A percentile compares a stretch with the other conserved stretches of the same genome.
phyloP scores from a whole-genome alignment of 2,888 invertebrate genomes.

The Apamea sordens region DNA sequence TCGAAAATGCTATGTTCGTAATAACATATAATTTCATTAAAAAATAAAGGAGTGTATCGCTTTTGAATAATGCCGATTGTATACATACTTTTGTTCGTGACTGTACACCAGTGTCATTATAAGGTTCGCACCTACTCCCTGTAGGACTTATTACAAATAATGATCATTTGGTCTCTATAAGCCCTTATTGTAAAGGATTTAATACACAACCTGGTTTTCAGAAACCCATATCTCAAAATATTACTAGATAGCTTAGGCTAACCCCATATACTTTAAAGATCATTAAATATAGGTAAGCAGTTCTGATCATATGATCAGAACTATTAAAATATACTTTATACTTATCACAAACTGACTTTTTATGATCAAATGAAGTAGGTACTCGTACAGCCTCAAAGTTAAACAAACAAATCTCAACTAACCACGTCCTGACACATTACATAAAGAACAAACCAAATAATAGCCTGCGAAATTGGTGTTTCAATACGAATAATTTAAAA shows the following conservation, averaged over 20 bases:
- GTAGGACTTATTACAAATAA: background rate
- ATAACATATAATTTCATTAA: no score
- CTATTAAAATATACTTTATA: background rate
- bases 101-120: background rate
- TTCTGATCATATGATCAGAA: background rate
- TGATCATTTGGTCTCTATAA: background rate
- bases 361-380: background rate
- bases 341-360: background rate
- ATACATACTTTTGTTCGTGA: no score
- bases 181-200: background rate
- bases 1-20: no score
- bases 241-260: no score
- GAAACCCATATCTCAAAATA: no score
- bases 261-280: background rate
- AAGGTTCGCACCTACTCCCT: background rate
- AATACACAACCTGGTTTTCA: background rate
- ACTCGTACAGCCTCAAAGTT: no score
- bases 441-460: conserved; percentile 42
- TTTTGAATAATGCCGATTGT: no score
- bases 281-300: background rate
- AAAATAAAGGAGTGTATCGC: no score
- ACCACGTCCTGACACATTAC: conserved; percentile 32
- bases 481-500: conserved; percentile 58
- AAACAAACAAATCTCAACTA: background rate
- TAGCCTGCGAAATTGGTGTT: conserved; percentile 35